Base-by-base conservation (phyloP, 2,888 invertebrate species). In the Tachina fera region DNA sequence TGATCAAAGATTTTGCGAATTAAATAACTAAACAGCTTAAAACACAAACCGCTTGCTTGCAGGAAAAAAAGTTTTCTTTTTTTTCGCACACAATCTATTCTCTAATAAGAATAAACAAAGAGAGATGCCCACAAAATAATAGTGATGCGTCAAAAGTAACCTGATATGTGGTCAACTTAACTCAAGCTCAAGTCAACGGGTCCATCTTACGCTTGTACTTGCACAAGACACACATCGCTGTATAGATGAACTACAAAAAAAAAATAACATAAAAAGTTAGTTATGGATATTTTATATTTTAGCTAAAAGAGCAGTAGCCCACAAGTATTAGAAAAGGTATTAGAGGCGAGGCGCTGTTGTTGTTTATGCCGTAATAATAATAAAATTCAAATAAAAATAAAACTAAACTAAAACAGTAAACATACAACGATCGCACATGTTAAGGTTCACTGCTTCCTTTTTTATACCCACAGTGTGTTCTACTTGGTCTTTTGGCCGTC, bases 1-100 rank as follows among this genome's bases (percentile, higher is more conserved):
- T 86, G 85, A 86, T 86, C 86, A 86, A 86, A 86, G 86, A 72
- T 83, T 76, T 83, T 86, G 76, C 83, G 53, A 76, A 83, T 86
- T 75, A 79, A 83, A 76, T 75, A 79, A 79, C 75, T 75, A 83
- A 83, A 78, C 63, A 82, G 85, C 82, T 85, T 85, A 85, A 85
- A 78, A 85, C 70, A 78, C 71, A 84, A 82, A 83, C 75, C 86
- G 83, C 86, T 79, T 76, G 65, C 61, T 39, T n/a, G n/a, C n/a
- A n/a, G n/a, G n/a, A n/a, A n/a, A n/a, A n/a, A n/a, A n/a, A n/a
- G n/a, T n/a, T n/a, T n/a, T n/a, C n/a, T n/a, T n/a, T n/a, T n/a
- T n/a, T n/a, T n/a, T n/a, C n/a, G n/a, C n/a, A 76, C 47, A 53
- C 61, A 58, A 63, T 60, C 72, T 74, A 31, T 31, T 45, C 22